Conservation (phyloP, 2,888 invertebrate genomes). For the Tenthredo scrophulariae region DNA sequence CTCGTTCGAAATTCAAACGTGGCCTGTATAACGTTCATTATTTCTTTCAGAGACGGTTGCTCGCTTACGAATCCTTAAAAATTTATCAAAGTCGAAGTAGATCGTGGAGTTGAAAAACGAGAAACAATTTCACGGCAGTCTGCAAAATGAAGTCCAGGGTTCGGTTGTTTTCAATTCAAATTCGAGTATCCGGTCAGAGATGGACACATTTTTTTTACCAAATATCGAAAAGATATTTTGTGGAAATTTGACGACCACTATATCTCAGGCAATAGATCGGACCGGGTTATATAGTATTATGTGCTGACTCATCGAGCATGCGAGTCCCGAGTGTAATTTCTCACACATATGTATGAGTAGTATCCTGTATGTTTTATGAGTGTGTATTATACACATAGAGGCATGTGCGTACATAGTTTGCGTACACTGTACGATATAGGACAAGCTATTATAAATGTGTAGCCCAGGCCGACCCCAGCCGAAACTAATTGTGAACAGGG, state of each 20-base stretch:
- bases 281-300: background rate
- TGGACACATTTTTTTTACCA: background rate
- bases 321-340: slow-evolving; percentile 6
- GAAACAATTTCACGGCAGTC: background rate
- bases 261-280: background rate
- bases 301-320: slow-evolving; percentile 43
- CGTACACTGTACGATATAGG: background rate
- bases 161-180: background rate
- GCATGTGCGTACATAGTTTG: background rate
- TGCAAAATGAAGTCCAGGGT: background rate
- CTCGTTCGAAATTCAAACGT: background rate
- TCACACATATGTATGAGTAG: background rate
- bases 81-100: background rate
- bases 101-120: background rate
- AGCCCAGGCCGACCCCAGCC: slow-evolving; percentile 26
- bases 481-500: slow-evolving; percentile 27
- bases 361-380: background rate
- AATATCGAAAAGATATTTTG: background rate
- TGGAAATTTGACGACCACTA: background rate
- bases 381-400: background rate
- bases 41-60: background rate
- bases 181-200: background rate
- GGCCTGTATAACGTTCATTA: background rate
- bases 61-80: background rate
- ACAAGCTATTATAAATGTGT: slow-evolving; percentile 30